phyloP scores from a whole-genome alignment of 2,113 vertebrate genomes.

The Apodemus speciosus region DNA sequence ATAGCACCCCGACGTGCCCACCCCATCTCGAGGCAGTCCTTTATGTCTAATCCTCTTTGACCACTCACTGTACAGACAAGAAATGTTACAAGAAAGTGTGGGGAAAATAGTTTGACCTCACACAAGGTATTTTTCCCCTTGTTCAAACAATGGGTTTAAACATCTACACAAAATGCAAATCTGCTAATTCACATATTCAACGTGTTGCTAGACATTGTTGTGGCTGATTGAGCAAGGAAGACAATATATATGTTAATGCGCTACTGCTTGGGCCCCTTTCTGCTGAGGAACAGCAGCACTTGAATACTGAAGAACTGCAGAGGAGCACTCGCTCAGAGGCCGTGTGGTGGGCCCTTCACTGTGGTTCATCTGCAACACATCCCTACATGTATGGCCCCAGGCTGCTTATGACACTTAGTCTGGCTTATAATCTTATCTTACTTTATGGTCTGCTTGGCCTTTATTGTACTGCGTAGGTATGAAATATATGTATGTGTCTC shows the following conservation, averaged over 20 bases:
- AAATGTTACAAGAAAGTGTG: conserved; percentile 45
- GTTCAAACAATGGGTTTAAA: background rate
- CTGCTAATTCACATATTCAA: background rate
- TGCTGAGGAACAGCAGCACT: background rate
- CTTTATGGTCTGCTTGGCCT: background rate
- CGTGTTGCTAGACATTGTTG: background rate
- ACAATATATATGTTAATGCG: background rate
- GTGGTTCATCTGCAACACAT: background rate
- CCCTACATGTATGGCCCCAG: background rate
- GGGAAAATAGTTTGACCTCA: background rate
- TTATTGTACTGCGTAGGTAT: background rate
- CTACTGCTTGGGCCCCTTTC: background rate
- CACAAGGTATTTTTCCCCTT: background rate
- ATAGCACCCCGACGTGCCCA: background rate
- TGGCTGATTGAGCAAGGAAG: background rate
- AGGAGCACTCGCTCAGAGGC: too few species aligned
- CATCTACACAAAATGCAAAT: conserved; percentile 2
- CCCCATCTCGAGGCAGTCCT: background rate
- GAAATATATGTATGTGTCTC: background rate
- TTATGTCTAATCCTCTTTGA: conserved; percentile 34
- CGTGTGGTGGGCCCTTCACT: background rate
- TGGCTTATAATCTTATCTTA: conserved; percentile 28
- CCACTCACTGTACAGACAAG: background rate
- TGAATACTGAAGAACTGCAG: background rate
- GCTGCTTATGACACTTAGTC: conserved; percentile 37